Percentiles rank a stretch among this genome's conserved stretches.
Evolutionary conservation across 2,113 vertebrate species (phyloP).

Genomic region (Urocolius indicus): DNA sequence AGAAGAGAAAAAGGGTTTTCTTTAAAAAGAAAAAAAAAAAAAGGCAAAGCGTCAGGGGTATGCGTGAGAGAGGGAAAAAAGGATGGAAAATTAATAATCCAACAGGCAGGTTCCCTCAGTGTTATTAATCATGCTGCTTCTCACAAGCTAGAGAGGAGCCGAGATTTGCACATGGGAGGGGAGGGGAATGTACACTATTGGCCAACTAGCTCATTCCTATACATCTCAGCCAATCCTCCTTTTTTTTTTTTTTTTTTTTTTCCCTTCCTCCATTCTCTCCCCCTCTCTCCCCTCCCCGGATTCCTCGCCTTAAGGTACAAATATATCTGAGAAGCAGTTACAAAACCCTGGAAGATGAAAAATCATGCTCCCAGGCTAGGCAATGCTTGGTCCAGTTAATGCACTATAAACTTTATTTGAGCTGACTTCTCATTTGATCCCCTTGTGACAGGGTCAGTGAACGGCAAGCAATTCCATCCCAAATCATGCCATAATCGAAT

Average conservation of each 20-base stretch:
- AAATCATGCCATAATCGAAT: slow-evolving; percentile 90
- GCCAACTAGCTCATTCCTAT: slow-evolving; percentile 79
- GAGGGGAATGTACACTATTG: slow-evolving; percentile 79
- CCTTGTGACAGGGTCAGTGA: slow-evolving; percentile 85
- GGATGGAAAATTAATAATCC: slow-evolving; percentile 89
- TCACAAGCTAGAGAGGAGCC: slow-evolving; percentile 77
- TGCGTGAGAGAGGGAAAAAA: slow-evolving; percentile 73
- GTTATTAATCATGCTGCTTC: slow-evolving; percentile 88
- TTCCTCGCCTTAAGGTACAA: slow-evolving; percentile 78
- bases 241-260: not conserved
- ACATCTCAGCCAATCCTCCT: slow-evolving; percentile 83
- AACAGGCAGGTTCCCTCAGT: slow-evolving; percentile 85
- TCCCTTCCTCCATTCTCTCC: too few relatives aligned
- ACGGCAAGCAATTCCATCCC: slow-evolving; percentile 86
- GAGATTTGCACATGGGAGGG: slow-evolving; percentile 80
- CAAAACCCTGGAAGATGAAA: slow-evolving; percentile 80
- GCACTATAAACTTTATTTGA: slow-evolving; percentile 92
- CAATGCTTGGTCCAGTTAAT: slow-evolving; percentile 81
- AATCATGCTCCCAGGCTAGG: slow-evolving; percentile 77
- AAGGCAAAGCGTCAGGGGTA: slow-evolving; percentile 73
- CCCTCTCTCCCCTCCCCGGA: not conserved
- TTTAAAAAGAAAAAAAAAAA: not conserved
- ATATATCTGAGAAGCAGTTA: slow-evolving; percentile 80
- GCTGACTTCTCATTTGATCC: slow-evolving; percentile 89
- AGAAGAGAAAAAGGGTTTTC: slow-evolving; percentile 16